Conservation (phyloP, 1,140 invertebrate species). For the Camponotus floridanus region DNA sequence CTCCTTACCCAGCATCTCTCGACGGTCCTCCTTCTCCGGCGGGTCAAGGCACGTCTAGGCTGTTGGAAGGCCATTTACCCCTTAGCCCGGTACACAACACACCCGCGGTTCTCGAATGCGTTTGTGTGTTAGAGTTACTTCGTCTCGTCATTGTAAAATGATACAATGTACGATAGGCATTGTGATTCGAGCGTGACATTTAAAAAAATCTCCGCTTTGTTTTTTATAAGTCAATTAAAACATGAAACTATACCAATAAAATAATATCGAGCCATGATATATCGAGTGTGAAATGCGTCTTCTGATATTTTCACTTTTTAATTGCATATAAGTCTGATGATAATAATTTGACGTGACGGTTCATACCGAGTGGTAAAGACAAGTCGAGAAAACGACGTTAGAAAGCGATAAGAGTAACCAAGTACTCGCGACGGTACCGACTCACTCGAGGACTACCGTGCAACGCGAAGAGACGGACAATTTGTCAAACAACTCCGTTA, state of each 20-base stretch:
- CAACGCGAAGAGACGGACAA: slow-evolving; percentile 22
- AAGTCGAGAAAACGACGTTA: slow-evolving; percentile 16
- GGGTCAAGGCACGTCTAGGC: slow-evolving; percentile 85
- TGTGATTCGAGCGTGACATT: background rate
- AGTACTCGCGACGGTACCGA: slow-evolving; percentile 13
- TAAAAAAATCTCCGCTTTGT: background rate
- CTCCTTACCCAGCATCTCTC: slow-evolving; percentile 34
- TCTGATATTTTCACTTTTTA: background rate
- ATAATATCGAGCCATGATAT: background rate
- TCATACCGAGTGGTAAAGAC: slow-evolving; percentile 9
- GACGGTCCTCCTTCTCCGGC: slow-evolving; percentile 53
- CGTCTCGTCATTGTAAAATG: slow-evolving; percentile 70
- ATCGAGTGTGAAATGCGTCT: background rate
- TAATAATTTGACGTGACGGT: slow-evolving; percentile 21
- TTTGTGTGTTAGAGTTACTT: slow-evolving; percentile 77
- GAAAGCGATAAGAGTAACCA: slow-evolving; percentile 40
- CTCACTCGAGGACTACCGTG: slow-evolving; percentile 38
- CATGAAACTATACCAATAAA: background rate
- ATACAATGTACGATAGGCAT: slow-evolving; percentile 19
- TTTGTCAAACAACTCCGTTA: slow-evolving; percentile 43
- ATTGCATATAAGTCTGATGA: slow-evolving; percentile 1
- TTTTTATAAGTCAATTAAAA: slow-evolving; percentile 4
- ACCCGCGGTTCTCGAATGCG: slow-evolving; percentile 45
- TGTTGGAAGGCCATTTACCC: slow-evolving; percentile 84
- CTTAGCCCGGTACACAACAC: slow-evolving; percentile 73